Percentiles rank a stretch among this genome's conserved stretches.
phyloP scores from a whole-genome alignment of 2,888 invertebrate genomes.

The Mamestra brassicae region DNA sequence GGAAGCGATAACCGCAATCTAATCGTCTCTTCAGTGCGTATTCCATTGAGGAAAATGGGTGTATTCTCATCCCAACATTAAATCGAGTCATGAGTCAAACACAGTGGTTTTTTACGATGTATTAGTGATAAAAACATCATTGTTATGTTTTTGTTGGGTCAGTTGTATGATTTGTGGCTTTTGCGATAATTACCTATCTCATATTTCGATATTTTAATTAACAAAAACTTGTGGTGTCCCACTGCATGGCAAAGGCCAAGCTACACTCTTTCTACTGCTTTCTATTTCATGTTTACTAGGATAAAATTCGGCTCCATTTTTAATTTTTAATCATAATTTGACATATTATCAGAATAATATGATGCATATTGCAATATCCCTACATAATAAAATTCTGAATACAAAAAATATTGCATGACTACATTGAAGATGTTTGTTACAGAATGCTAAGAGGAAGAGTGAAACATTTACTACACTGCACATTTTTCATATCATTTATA shows the following conservation, averaged over 20 bases:
- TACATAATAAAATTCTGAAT: neutral
- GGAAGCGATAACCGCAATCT: conserved; percentile 14
- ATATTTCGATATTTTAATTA: neutral
- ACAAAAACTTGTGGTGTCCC: neutral
- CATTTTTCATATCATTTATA: conserved; percentile 94
- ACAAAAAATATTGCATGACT: neutral
- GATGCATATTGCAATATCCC: neutral
- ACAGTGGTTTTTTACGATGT: neutral
- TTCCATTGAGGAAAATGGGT: conserved; percentile 44
- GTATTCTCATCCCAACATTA: conserved; percentile 14
- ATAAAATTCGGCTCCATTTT: too few species aligned
- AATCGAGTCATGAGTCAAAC: conserved; percentile 18
- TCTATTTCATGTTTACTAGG: neutral
- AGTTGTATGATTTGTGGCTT: neutral
- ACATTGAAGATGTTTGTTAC: conserved; percentile 73
- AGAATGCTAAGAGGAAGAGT: conserved; percentile 92
- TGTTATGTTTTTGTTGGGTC: neutral
- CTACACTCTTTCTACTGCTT: neutral
- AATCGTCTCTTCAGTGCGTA: conserved; percentile 4
- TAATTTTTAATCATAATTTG: too few species aligned
- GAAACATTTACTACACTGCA: conserved; percentile 96
- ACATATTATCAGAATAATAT: neutral
- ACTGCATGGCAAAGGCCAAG: conserved; percentile 2
- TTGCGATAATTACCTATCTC: neutral
- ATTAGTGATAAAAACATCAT: neutral